Evolutionary conservation across 2,113 vertebrate species (phyloP).

Genomic region (Saccopteryx bilineata): DNA sequence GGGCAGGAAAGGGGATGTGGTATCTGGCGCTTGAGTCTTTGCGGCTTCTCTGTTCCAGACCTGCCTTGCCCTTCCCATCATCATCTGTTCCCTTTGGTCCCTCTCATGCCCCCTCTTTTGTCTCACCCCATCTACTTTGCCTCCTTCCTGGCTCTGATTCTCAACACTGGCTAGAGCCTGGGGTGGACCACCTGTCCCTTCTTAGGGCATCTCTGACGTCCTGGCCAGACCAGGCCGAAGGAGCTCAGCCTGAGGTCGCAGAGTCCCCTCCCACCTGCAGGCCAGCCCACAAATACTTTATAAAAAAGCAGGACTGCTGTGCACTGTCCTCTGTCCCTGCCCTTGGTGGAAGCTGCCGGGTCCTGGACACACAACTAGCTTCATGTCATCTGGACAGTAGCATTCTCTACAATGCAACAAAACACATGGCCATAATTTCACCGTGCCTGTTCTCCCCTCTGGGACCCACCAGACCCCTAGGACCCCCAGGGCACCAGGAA

Average conservation of each 20-base stretch:
- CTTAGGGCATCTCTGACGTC: not conserved
- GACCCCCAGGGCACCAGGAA: not conserved
- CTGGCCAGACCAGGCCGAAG: not conserved
- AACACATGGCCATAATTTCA: constrained; percentile 91
- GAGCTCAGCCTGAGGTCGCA: not conserved
- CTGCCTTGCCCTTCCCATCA: not conserved
- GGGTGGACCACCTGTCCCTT: not conserved
- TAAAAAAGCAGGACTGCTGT: constrained; percentile 89
- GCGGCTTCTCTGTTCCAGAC: not conserved
- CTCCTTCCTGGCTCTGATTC: not conserved
- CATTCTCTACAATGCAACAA: constrained; percentile 97
- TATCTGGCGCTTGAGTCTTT: not conserved
- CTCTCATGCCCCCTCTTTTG: not conserved
- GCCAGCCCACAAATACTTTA: constrained; percentile 86
- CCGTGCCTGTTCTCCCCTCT: not conserved
- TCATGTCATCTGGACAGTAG: constrained; percentile 95
- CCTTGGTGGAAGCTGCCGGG: constrained; percentile 93
- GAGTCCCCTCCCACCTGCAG: not conserved
- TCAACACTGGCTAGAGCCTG: not conserved
- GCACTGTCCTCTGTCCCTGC: constrained; percentile 92
- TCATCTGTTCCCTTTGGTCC: not conserved
- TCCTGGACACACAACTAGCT: constrained; percentile 95
- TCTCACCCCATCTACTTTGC: not conserved
- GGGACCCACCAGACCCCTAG: not conserved
- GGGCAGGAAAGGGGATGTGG: not conserved